Evolutionary conservation across 2,113 vertebrate species (phyloP).

Genomic region (Embiotoca jacksoni): DNA sequence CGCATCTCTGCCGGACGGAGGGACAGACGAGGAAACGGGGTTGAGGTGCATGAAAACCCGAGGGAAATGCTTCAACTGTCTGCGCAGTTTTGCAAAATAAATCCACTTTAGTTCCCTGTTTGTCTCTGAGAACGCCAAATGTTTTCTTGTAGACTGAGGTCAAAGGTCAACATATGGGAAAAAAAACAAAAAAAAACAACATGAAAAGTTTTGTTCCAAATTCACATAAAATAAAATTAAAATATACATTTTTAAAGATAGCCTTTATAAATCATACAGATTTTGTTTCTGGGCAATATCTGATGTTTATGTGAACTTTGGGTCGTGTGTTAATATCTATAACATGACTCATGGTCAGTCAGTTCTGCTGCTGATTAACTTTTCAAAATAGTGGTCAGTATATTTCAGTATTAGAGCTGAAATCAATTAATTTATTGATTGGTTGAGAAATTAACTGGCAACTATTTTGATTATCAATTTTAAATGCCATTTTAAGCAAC

Average conservation of each 20-base stretch:
- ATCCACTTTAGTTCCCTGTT: no score
- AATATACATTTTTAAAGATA: neutral
- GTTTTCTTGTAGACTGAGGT: no score
- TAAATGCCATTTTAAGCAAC: no score
- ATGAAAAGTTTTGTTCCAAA: neutral
- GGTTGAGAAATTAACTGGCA: neutral
- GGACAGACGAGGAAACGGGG: constrained; percentile 6
- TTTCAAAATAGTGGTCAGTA: neutral
- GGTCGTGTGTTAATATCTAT: neutral
- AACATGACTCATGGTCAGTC: neutral
- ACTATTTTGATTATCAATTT: neutral
- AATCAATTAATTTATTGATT: neutral
- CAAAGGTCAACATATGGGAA: no score
- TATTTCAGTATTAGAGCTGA: no score
- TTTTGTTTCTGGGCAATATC: neutral
- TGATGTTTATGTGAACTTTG: neutral
- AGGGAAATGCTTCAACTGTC: neutral
- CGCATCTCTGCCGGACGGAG: constrained; percentile 12
- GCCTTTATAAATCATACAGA: neutral
- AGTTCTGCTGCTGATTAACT: neutral
- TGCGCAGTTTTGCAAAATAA: no score
- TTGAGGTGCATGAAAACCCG: neutral
- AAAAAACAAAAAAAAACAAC: no score
- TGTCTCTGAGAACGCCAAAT: no score
- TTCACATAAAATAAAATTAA: neutral